These are phyloP conservation scores for Siniperca scherzeri DNA, from an alignment of 2,797 vertebrate genomes.

Conservation along the genomic window DNA sequence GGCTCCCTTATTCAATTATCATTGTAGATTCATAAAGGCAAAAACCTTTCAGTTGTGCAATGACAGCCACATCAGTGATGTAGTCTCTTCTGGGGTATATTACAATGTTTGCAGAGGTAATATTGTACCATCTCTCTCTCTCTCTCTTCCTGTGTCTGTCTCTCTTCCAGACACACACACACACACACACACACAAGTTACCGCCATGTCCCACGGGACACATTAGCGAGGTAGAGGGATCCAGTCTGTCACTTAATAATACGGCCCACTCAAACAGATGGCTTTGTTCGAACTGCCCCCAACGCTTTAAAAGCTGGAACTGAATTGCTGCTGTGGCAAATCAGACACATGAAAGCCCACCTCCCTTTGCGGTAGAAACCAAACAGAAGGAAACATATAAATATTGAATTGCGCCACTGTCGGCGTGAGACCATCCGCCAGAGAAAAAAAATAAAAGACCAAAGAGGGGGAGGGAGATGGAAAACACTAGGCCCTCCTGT, in stretches of 20 bases:
- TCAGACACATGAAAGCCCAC: constrained; percentile 68
- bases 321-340: constrained; percentile 68
- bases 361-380: constrained; percentile 62
- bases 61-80: constrained; percentile 34
- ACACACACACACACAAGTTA: constrained; percentile 41
- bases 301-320: constrained; percentile 72
- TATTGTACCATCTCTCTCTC: constrained; percentile 13
- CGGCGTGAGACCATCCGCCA: constrained; percentile 45
- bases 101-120: constrained; percentile 48
- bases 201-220: constrained; percentile 69
- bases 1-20: constrained; percentile 56
- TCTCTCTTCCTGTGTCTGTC: constrained; percentile 19
- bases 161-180: constrained; percentile 26
- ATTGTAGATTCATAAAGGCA: constrained; percentile 61
- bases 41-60: constrained; percentile 41
- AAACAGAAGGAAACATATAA: constrained; percentile 78
- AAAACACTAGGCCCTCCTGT: constrained; percentile 51
- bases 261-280: constrained; percentile 82
- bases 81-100: constrained; percentile 25
- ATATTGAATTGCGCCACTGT: constrained; percentile 77
- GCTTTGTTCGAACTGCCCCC: constrained; percentile 74
- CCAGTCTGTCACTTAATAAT: constrained; percentile 86
- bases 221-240: constrained; percentile 79
- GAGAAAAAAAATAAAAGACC: constrained; percentile 6
- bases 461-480: constrained; percentile 23